These are phyloP conservation scores for Molanna angustata DNA, from an alignment of 2,888 invertebrate species.

Conservation along the genomic window DNA sequence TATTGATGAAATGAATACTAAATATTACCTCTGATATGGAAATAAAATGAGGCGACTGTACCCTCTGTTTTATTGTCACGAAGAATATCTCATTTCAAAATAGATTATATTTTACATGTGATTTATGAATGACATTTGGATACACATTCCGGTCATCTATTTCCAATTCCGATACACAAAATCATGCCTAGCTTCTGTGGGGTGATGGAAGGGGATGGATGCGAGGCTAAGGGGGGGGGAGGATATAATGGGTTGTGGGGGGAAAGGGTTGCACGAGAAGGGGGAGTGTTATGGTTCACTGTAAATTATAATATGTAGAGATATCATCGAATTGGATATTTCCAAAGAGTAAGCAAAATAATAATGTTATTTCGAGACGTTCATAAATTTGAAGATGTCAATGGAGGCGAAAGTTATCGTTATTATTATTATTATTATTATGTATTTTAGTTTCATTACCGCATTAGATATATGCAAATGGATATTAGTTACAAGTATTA, in stretches of 20 bases:
- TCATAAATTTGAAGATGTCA: too few relatives aligned
- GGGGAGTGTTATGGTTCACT: constrained; percentile 3
- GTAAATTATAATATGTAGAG: constrained; percentile 16
- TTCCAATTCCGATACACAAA: constrained; percentile 34
- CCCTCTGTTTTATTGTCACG: constrained; percentile 36
- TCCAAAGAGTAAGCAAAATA: too few relatives aligned
- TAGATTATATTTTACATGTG: constrained; percentile 61
- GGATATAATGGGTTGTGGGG: not conserved
- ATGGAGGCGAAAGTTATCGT: too few relatives aligned
- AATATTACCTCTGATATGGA: not conserved
- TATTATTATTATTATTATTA: too few relatives aligned
- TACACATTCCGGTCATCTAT: constrained; percentile 34
- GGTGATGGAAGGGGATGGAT: constrained; percentile 39
- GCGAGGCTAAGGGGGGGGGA: constrained; percentile 1
- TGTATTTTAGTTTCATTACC: too few relatives aligned
- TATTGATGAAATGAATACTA: too few relatives aligned
- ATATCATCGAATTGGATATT: constrained; percentile 11
- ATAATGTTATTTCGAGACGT: too few relatives aligned
- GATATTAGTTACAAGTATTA: too few relatives aligned
- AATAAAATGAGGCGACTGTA: constrained; percentile 18
- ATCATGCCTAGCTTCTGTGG: constrained; percentile 19
- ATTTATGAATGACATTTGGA: constrained; percentile 45
- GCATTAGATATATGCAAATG: too few relatives aligned
- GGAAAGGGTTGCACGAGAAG: not conserved
- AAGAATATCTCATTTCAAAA: constrained; percentile 54